Evolutionary conservation across 2,888 invertebrate species (phyloP).

Genomic region (Conchocele bisecta): DNA sequence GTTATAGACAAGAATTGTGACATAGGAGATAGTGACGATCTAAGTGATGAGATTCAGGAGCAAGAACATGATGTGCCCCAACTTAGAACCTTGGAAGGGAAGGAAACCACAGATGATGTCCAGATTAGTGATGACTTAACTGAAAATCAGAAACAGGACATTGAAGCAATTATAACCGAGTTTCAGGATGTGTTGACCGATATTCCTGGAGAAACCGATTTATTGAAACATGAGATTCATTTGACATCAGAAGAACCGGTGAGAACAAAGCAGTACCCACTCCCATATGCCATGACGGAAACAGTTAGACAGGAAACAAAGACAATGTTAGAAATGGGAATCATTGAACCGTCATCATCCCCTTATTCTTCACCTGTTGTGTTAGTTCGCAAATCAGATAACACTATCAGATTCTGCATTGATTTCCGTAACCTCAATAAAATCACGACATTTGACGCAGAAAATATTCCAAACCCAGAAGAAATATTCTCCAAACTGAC

Average conservation of each 20-base stretch:
- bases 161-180: constrained; percentile 5
- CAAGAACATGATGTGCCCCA: too few relatives aligned
- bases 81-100: too few relatives aligned
- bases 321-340: constrained; percentile 24
- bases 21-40: too few relatives aligned
- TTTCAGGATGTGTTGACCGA: constrained; percentile 27
- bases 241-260: neutral
- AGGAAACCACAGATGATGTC: neutral
- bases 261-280: constrained; percentile 12
- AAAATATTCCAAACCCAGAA: constrained; percentile 37
- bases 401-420: constrained; percentile 31
- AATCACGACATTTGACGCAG: constrained; percentile 41
- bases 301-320: constrained; percentile 10
- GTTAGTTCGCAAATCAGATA: constrained; percentile 44
- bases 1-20: constrained; percentile 5
- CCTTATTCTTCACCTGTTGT: constrained; percentile 37
- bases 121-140: constrained; percentile 5
- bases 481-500: constrained; percentile 27
- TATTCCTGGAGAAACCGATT: neutral
- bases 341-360: constrained; percentile 11
- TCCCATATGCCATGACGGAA: constrained; percentile 8
- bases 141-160: neutral
- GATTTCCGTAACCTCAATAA: constrained; percentile 47
- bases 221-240: neutral
- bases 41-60: too few relatives aligned